Evolutionary conservation across 2,113 vertebrate species (phyloP).

Genomic region (Morone chrysops): DNA sequence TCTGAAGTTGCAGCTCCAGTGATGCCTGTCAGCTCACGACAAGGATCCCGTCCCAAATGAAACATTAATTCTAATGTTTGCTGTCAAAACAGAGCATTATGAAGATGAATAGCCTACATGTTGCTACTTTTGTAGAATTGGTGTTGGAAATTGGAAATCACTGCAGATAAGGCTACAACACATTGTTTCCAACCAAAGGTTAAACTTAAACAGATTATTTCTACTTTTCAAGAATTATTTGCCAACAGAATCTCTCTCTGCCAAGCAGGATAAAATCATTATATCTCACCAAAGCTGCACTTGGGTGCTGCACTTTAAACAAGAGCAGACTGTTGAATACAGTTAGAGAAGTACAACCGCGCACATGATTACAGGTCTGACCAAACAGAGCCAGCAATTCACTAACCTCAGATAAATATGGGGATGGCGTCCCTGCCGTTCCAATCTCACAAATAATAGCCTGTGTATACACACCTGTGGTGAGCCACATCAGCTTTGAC

Average conservation of each 20-base stretch:
- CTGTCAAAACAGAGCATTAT: constrained; percentile 2
- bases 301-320: constrained; percentile 12
- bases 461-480: constrained; percentile 43
- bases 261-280: constrained; percentile 5
- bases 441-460: constrained; percentile 34
- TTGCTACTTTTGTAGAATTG: neutral
- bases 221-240: neutral
- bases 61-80: neutral
- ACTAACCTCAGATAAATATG: constrained; percentile 23
- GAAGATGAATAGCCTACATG: constrained; percentile 1
- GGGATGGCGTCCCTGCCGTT: neutral
- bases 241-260: neutral
- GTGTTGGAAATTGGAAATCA: neutral
- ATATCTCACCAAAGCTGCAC: constrained; percentile 1
- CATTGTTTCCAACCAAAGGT: neutral
- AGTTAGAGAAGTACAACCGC: constrained; percentile 35
- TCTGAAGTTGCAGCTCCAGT: neutral
- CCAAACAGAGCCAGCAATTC: constrained; percentile 23
- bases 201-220: neutral
- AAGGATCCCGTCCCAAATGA: neutral
- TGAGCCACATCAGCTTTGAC: constrained; percentile 37
- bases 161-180: neutral
- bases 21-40: neutral
- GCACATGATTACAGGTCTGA: constrained; percentile 41
- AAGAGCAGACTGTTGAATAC: neutral